Percentiles rank a stretch among this genome's conserved stretches.
These are phyloP conservation scores for Hydriomena furcata DNA, from an alignment of 2,888 invertebrate species.

Conservation along the genomic window DNA sequence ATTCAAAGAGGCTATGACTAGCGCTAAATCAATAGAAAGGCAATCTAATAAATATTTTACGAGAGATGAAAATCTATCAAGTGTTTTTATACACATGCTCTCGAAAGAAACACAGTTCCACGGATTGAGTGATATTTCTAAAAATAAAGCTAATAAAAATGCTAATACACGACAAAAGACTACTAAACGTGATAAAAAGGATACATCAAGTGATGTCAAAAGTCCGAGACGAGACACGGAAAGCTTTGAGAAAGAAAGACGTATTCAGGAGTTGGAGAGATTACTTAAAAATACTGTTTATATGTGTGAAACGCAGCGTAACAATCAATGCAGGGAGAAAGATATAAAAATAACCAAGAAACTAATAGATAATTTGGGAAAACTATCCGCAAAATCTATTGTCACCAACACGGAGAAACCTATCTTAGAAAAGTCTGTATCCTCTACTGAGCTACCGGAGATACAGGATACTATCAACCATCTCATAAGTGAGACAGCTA, in stretches of 20 bases:
- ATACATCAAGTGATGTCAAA: conserved; percentile 10
- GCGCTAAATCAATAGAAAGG: conserved; percentile 50
- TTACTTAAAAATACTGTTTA: conserved; percentile 69
- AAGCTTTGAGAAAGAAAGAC: conserved; percentile 60
- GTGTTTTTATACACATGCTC: conserved; percentile 40
- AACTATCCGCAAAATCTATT: conserved; percentile 36
- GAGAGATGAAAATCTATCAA: conserved; percentile 58
- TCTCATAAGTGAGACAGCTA: conserved; percentile 58
- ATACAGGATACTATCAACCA: conserved; percentile 64
- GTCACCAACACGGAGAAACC: conserved; percentile 31
- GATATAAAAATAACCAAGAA: conserved; percentile 66
- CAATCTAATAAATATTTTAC: conserved; percentile 57
- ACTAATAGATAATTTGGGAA: conserved; percentile 57
- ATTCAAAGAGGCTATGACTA: conserved; percentile 45
- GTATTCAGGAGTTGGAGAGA: conserved; percentile 65
- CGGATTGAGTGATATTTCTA: conserved; percentile 40
- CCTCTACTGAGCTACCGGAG: conserved; percentile 55
- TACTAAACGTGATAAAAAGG: conserved; percentile 19
- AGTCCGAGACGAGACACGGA: conserved; percentile 44
- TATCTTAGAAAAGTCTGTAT: conserved; percentile 46
- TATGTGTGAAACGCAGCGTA: conserved; percentile 52
- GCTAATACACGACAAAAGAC: conserved; percentile 25
- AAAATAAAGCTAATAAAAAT: conserved; percentile 28
- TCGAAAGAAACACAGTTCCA: conserved; percentile 59
- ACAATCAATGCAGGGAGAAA: conserved; percentile 48